These are phyloP conservation scores for Nomada goodeniana DNA, from an alignment of 2,888 invertebrate genomes.

Conservation along the genomic window DNA sequence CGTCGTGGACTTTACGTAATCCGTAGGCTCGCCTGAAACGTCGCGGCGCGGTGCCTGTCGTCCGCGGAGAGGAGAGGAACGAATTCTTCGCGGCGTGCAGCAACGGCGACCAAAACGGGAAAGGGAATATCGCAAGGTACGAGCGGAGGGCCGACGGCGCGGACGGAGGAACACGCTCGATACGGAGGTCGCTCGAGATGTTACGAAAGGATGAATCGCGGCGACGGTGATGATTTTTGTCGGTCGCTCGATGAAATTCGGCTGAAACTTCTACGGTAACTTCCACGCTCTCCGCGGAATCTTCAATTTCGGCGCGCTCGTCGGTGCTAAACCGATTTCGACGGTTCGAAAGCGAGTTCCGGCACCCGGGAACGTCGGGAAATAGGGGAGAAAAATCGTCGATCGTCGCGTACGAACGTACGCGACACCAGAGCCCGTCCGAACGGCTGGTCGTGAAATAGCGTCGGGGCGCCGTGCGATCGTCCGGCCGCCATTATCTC, in stretches of 20 bases:
- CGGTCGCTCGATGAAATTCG: not conserved
- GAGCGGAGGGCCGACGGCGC: conserved; percentile 9
- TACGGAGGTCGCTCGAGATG: conserved; percentile 28
- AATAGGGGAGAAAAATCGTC: conserved; percentile 25
- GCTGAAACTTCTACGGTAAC: not conserved
- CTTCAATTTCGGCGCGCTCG: not conserved
- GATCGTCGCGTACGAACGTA: not conserved
- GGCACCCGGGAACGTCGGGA: not conserved
- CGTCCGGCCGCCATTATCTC: conserved; percentile 68
- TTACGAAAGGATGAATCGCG: conserved; percentile 48
- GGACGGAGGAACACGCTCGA: conserved; percentile 47
- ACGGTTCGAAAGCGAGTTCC: too few relatives aligned
- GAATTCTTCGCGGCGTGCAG: conserved; percentile 21
- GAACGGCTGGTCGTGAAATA: conserved; percentile 67
- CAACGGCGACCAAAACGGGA: conserved; percentile 41
- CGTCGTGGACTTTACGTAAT: conserved; percentile 61
- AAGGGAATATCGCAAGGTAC: conserved; percentile 38
- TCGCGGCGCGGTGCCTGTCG: conserved; percentile 16
- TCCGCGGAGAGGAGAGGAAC: not conserved
- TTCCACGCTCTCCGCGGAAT: not conserved
- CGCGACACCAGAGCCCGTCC: conserved; percentile 45
- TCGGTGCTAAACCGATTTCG: not conserved
- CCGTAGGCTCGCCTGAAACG: conserved; percentile 43
- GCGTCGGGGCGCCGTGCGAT: conserved; percentile 22
- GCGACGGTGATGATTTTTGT: not conserved